phyloP scores from a whole-genome alignment of 2,797 vertebrate species.

The Alectoris magna region DNA sequence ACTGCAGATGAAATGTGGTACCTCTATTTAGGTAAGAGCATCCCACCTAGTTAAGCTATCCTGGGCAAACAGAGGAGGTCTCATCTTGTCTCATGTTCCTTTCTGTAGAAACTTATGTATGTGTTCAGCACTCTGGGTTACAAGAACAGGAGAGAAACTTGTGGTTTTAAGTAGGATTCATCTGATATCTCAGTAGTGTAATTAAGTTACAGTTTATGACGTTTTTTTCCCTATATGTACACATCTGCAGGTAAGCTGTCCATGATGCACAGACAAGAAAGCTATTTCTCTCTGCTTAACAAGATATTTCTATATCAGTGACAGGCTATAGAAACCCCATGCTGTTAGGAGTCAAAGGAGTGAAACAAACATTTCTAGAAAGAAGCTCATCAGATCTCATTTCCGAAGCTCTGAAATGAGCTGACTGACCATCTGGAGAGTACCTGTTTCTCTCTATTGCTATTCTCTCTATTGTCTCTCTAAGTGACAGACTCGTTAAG shows the following conservation, averaged over 20 bases:
- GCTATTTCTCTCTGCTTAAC: neutral
- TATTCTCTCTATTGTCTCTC: neutral
- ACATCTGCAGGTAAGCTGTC: accelerated
- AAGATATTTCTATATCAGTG: neutral
- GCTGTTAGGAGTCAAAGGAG: neutral
- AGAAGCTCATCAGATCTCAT: neutral
- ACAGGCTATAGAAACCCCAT: neutral
- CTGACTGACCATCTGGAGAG: neutral
- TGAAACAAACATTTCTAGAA: neutral
- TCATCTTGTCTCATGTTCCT: neutral
- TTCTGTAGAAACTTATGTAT: neutral
- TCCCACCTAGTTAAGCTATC: neutral
- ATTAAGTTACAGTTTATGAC: neutral
- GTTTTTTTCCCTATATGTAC: neutral
- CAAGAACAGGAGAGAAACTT: neutral
- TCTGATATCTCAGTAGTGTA: neutral
- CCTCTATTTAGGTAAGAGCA: neutral
- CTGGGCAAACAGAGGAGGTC: neutral
- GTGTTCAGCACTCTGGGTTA: neutral
- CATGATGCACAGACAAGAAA: neutral
- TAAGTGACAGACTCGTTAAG: neutral
- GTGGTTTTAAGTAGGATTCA: neutral
- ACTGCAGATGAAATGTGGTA: neutral
- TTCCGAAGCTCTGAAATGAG: neutral
- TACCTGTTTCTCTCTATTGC: neutral